Evolutionary conservation across 1,140 invertebrate species (phyloP).

Genomic region (Thaumatotibia leucotreta): DNA sequence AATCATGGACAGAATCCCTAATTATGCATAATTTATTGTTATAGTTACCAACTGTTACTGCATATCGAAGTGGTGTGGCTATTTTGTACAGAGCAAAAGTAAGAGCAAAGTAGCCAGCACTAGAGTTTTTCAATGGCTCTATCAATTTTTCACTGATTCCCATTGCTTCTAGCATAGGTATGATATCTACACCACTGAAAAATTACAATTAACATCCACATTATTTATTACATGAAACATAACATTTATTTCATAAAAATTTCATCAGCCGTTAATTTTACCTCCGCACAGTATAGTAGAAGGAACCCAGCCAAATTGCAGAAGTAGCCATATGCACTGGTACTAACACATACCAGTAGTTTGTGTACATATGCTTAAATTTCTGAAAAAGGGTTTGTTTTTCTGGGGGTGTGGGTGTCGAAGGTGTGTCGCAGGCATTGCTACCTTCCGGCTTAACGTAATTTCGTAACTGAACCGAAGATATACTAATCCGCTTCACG

Average conservation of each 20-base stretch:
- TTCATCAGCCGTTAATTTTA: slow-evolving; percentile 60
- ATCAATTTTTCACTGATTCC: slow-evolving; percentile 87
- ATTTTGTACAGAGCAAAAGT: slow-evolving; percentile 95
- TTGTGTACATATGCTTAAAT: slow-evolving; percentile 94
- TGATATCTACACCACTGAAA: slow-evolving; percentile 91
- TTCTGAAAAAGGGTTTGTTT: slow-evolving; percentile 85
- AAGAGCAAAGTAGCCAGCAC: slow-evolving; percentile 91
- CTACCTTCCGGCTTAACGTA: slow-evolving; percentile 34
- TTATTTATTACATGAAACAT: background rate
- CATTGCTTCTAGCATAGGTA: slow-evolving; percentile 84
- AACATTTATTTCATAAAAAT: background rate
- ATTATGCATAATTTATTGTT: too few relatives aligned
- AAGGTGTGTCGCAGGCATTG: slow-evolving; percentile 20
- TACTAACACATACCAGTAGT: slow-evolving; percentile 96
- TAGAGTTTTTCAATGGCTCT: slow-evolving; percentile 84
- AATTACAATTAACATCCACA: slow-evolving; percentile 16
- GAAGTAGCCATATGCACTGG: slow-evolving; percentile 94
- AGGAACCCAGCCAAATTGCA: slow-evolving; percentile 88
- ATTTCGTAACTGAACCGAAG: slow-evolving; percentile 23
- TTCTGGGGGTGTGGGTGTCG: slow-evolving; percentile 24
- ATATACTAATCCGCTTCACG: slow-evolving; percentile 22
- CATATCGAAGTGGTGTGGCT: slow-evolving; percentile 92
- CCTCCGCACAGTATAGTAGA: slow-evolving; percentile 93
- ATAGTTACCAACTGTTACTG: slow-evolving; percentile 88
- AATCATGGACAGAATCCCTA: too few relatives aligned